Conservation (phyloP, 2,797 vertebrate genomes). For the Siniperca undulata region DNA sequence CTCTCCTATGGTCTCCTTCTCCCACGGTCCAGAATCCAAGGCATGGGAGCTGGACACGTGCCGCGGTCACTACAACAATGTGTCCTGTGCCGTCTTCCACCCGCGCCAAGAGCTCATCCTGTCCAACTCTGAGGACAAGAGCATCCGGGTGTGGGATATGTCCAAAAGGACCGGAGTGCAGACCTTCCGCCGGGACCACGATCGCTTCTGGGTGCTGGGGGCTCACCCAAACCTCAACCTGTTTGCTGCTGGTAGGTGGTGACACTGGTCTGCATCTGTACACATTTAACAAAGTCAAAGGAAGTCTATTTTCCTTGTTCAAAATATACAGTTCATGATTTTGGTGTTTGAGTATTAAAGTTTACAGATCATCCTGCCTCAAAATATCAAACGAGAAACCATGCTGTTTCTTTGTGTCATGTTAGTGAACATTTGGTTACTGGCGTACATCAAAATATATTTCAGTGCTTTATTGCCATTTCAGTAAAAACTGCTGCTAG, state of each 20-base stretch:
- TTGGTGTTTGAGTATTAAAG: not conserved
- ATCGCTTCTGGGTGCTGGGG: constrained; percentile 97
- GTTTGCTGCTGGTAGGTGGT: constrained; percentile 92
- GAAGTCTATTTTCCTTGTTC: not conserved
- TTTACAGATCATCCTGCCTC: not conserved
- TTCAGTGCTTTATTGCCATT: not conserved
- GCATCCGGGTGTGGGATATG: constrained; percentile 99
- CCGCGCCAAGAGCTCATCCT: constrained; percentile 97
- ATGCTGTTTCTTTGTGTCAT: not conserved
- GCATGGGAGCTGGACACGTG: constrained; percentile 98
- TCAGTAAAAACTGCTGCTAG: not conserved
- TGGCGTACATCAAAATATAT: not conserved
- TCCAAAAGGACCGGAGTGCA: constrained; percentile 98
- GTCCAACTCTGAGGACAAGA: constrained; percentile 98
- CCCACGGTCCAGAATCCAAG: constrained; percentile 88
- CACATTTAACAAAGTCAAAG: not conserved
- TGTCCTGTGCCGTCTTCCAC: constrained; percentile 97
- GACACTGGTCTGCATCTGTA: not conserved
- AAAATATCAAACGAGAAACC: not conserved
- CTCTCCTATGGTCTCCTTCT: not conserved
- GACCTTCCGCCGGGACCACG: constrained; percentile 96
- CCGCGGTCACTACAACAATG: constrained; percentile 98
- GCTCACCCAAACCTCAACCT: constrained; percentile 98
- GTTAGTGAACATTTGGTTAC: not conserved
- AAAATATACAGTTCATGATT: not conserved